Percentiles rank a stretch among this genome's conserved stretches.
These are phyloP conservation scores for Xiphophorus maculatus DNA, from an alignment of 2,113 vertebrate genomes.

Conservation along the genomic window DNA sequence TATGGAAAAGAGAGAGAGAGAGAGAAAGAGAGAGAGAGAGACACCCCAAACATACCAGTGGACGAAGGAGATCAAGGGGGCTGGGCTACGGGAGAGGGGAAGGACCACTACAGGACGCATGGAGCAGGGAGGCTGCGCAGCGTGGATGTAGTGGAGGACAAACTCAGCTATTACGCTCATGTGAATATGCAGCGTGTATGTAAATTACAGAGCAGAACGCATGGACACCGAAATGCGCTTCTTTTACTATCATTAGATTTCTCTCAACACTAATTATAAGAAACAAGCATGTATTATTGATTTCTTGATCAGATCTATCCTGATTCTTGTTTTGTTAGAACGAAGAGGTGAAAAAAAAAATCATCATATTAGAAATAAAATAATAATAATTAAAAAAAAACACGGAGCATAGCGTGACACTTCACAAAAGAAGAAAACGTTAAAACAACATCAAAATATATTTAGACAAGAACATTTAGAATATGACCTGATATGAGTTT, in stretches of 20 bases:
- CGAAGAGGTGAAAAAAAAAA: neutral
- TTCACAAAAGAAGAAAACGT: neutral
- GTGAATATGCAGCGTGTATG: slow-evolving; percentile 47
- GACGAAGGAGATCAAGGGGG: slow-evolving; percentile 80
- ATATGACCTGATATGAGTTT: too few species aligned
- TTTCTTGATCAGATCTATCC: neutral
- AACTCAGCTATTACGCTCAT: slow-evolving; percentile 18
- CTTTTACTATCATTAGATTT: neutral
- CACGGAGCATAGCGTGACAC: neutral
- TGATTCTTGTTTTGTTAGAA: neutral
- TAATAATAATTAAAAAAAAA: neutral
- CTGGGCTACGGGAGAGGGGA: slow-evolving; percentile 49
- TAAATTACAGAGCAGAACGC: slow-evolving; percentile 18
- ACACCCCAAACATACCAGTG: slow-evolving; percentile 84
- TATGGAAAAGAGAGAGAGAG: slow-evolving; percentile 72
- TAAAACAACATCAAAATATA: neutral
- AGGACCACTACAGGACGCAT: slow-evolving; percentile 24
- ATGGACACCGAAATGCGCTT: neutral
- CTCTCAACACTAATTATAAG: neutral
- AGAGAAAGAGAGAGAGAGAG: slow-evolving; percentile 1
- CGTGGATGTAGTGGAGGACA: slow-evolving; percentile 2
- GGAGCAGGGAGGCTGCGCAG: neutral
- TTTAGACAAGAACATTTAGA: too few species aligned
- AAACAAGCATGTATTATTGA: neutral
- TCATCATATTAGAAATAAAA: too few species aligned